Base-by-base conservation (phyloP, 2,888 invertebrate species). In the Scaptomyza tumidula region DNA sequence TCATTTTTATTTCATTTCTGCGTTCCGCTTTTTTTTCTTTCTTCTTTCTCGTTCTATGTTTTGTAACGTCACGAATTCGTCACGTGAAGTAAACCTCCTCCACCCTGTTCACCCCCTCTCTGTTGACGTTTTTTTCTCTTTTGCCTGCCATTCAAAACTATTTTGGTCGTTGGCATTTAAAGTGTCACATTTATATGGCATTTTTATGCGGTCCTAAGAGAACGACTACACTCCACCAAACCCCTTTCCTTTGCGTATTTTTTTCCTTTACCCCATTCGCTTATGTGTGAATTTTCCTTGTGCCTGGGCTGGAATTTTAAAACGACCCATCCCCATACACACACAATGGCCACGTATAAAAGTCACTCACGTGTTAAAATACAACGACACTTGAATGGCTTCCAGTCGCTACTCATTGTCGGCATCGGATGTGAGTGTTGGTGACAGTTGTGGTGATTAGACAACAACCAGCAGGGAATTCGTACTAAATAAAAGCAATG, bases 151-250 rank as follows among this genome's bases (percentile, higher is more conserved):
- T 60, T 77, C 73, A 69, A 71, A 82, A 86, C 84, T 88, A 88
- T 88, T 86, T 86, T 81, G 76, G 86, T 86, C 83, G 86, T 84
- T 88, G 87, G 85, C 87, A 88, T 86, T 88, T 86, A 78, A 86
- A 86, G 84, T 88, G 88, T 84, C 86, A 86, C 86, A 88, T 86
- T 88, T 86, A 80, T 80, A 86, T 87, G 88, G 88, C 71, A 86
- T 78, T 87, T 84, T 84, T 87, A 87, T 84, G 57, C 75, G 85
- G 69, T 85, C 56, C 71, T 71, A 54, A 41, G 68, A 76, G 72
- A 58, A 64, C 58, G 57, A 59, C 71, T 39, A 41, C 16, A n/a
- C 44, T 37, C 41, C 37, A 11, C 35, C 9, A 6, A 24, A 52
- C 24, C 24, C 52, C 37, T 10, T 24, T 4, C n/a, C 2, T 24